Evolutionary conservation across 2,888 invertebrate genomes (phyloP), one percentile per base, ranked within the genome.

Genomic region (Mythimna lalbum): DNA sequence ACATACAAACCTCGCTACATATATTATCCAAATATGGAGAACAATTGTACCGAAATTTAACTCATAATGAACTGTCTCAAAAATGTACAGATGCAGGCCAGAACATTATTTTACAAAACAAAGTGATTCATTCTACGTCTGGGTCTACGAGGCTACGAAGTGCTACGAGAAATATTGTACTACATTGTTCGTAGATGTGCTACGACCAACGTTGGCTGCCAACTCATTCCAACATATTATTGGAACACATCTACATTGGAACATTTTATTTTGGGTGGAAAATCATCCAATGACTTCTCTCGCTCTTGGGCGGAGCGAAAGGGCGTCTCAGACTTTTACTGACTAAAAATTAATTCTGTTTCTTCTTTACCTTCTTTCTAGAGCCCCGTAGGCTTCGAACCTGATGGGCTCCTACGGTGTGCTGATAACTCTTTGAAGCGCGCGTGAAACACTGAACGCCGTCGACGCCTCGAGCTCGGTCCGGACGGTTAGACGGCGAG

Each of bases 101-200:
- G 23, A 63, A 52, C 21, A 33, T 76, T 63, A 59, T 60, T 60
- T 63, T 39, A 63, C 47, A 77, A 63, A 60, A 62, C 53, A 10
- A 17, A 62, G 53, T 50, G n/a, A 77, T 64, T 81, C 57, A 55
- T 77, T 62, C 31, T 80, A 63, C 62, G 76, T n/a, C 52, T 50
- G 50, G 56, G 62, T 49, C 73, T 75, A 75, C 70, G 67, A 69
- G 57, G 76, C 83, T 76, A 80, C 84, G 81, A 78, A 82, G 55
- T 66, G 72, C 78, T 80, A 85, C 78, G 79, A 78, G 39, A 50
- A 78, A 33, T 63, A 68, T 65, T 31, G 36, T 56, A 59, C 62
- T 57, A 74, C 62, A 77, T 66, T 80, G 67, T 83, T 74, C 47
- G 36, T 64, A 71, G 70, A 61, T 57, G 49, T 52, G 52, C 55